Conservation (phyloP, 2,888 invertebrate genomes). For the Lepidochrysops patricia region DNA sequence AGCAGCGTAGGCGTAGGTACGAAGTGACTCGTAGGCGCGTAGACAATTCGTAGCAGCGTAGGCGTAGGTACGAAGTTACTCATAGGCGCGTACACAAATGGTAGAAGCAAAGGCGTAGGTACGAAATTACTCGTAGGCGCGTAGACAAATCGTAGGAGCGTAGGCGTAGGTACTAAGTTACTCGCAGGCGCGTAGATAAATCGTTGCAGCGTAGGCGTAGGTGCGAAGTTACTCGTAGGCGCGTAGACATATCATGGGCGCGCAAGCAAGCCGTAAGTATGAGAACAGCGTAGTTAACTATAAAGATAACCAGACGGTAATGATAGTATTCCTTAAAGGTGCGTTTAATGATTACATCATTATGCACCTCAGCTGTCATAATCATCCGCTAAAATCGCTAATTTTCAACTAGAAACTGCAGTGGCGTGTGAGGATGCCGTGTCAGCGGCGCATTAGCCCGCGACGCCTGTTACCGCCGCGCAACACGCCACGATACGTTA, state of each 20-base stretch:
- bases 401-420: slow-evolving; percentile 6
- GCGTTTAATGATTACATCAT: not conserved
- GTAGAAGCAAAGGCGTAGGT: not conserved
- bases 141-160: not conserved
- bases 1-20: not conserved
- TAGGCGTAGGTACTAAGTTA: not conserved
- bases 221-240: not conserved
- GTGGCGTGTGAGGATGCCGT: slow-evolving; percentile 31
- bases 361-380: not conserved
- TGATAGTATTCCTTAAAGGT: too few relatives aligned
- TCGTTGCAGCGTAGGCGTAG: not conserved
- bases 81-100: not conserved
- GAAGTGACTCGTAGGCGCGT: not conserved
- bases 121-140: not conserved
- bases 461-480: slow-evolving; percentile 40
- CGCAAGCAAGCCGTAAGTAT: not conserved
- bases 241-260: not conserved
- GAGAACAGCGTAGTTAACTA: too few relatives aligned
- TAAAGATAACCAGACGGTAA: too few relatives aligned
- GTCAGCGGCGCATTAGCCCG: slow-evolving; percentile 41
- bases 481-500: slow-evolving; percentile 40
- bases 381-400: not conserved
- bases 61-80: not conserved
- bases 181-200: not conserved
- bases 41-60: not conserved